These are phyloP conservation scores for Gymnocheta viridis DNA, from an alignment of 2,888 invertebrate species.

Conservation along the genomic window DNA sequence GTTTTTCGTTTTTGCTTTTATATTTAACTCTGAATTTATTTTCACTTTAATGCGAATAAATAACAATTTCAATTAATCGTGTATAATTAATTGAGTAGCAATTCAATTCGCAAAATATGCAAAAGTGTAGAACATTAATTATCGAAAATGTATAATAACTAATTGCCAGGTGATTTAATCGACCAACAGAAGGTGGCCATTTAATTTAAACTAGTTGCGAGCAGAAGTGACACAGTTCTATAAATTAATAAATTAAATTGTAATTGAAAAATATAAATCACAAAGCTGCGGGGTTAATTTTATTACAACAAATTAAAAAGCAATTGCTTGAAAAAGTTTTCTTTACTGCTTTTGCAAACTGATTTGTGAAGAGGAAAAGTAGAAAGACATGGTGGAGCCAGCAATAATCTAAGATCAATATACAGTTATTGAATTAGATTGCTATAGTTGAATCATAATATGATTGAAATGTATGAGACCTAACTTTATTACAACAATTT, in stretches of 20 bases:
- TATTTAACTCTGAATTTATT: background rate
- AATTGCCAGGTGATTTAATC: conserved; percentile 53
- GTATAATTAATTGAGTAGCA: conserved; percentile 41
- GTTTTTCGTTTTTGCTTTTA: background rate
- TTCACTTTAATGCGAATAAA: conserved; percentile 23
- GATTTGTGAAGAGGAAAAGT: no score
- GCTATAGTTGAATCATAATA: no score
- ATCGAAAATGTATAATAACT: conserved; percentile 17
- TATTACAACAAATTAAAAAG: background rate
- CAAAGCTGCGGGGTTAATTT: background rate
- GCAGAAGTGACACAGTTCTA: background rate
- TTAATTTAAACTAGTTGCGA: conserved; percentile 17
- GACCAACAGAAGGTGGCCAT: conserved; percentile 26
- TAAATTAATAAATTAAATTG: conserved; percentile 22
- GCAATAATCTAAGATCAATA: no score
- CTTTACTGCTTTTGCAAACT: no score
- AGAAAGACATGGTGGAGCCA: no score
- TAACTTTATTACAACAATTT: no score
- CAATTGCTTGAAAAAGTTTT: no score
- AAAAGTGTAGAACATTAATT: conserved; percentile 32
- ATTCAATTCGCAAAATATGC: background rate
- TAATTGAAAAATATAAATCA: conserved; percentile 1
- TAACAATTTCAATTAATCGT: conserved; percentile 61
- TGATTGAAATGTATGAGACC: no score
- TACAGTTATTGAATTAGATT: no score